Evolutionary conservation across 2,888 invertebrate species (phyloP).

Genomic region (Tetragnatha montana): DNA sequence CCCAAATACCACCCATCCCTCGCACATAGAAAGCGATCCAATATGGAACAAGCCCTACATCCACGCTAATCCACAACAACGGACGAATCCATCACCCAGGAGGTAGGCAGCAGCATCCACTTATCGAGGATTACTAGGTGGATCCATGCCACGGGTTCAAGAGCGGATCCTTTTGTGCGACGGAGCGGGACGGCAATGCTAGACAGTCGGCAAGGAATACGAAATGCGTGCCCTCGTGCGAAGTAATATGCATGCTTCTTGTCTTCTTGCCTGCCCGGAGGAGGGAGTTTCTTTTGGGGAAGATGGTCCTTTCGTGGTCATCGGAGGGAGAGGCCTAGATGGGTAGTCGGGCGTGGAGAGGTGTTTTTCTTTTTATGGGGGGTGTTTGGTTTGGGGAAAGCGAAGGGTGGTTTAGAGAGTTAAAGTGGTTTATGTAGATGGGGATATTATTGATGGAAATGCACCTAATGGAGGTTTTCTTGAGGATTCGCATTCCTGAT

Average conservation of each 20-base stretch:
- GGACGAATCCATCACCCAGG: no score
- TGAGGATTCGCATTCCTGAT: no score
- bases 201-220: background rate
- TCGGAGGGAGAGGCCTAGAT: slow-evolving; percentile 5
- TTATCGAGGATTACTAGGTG: background rate
- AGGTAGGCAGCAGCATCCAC: no score
- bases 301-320: background rate
- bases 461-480: no score
- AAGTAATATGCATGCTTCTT: background rate
- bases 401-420: background rate
- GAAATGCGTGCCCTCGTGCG: background rate
- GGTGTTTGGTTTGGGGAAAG: background rate
- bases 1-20: no score
- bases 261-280: background rate
- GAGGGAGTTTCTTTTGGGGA: background rate
- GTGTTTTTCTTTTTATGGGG: no score
- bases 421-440: background rate
- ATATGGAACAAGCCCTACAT: no score
- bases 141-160: slow-evolving; percentile 34
- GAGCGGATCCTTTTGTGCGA: slow-evolving; percentile 16
- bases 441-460: background rate
- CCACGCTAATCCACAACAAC: no score
- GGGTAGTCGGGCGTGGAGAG: slow-evolving; percentile 3
- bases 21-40: no score
- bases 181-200: slow-evolving; percentile 13